phyloP scores from a whole-genome alignment of 2,888 invertebrate species.

The Eulithis testata region DNA sequence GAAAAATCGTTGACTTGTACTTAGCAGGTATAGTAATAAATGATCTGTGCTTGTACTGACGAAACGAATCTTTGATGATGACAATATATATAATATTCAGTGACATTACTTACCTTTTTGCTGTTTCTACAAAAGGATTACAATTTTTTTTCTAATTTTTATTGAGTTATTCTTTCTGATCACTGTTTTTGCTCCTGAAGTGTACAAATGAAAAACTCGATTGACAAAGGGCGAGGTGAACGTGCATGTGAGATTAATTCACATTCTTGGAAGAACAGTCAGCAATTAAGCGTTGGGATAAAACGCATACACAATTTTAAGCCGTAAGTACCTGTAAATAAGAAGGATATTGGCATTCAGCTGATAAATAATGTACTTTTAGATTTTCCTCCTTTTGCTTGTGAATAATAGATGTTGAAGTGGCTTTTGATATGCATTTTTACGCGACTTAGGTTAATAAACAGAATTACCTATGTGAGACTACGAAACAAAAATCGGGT shows the following conservation, averaged over 20 bases:
- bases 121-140: too few species aligned
- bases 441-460: conserved; percentile 1
- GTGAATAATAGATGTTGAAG: conserved; percentile 26
- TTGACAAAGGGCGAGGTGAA: conserved; percentile 47
- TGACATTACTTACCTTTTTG: too few species aligned
- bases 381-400: conserved; percentile 31
- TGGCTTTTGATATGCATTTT: neutral
- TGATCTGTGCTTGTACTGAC: too few species aligned
- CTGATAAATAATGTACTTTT: neutral
- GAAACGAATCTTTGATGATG: too few species aligned
- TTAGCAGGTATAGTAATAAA: too few species aligned
- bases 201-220: conserved; percentile 48
- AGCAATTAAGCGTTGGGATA: conserved; percentile 49
- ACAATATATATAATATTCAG: too few species aligned
- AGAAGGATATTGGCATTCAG: neutral
- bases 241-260: conserved; percentile 49
- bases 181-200: conserved; percentile 27
- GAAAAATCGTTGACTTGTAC: too few species aligned
- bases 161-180: too few species aligned
- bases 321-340: neutral
- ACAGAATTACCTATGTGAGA: too few species aligned
- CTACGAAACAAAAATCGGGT: too few species aligned
- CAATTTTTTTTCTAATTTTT: too few species aligned
- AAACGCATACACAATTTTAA: conserved; percentile 32
- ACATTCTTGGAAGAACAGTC: conserved; percentile 48